Evolutionary conservation across 2,113 vertebrate genomes (phyloP).

Genomic region (Varanus komodoensis): DNA sequence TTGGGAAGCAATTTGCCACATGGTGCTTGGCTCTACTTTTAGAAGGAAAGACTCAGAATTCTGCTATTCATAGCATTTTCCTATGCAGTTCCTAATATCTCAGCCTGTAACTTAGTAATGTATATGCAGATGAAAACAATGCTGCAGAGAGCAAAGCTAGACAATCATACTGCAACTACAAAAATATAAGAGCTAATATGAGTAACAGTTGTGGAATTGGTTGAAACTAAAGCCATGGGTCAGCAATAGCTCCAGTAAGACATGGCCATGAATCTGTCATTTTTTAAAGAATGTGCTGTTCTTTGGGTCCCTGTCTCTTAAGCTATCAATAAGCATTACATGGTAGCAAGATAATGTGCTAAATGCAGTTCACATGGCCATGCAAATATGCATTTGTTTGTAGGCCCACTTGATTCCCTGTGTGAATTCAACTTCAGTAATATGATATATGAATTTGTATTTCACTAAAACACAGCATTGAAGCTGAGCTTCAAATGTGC

Average conservation of each 20-base stretch:
- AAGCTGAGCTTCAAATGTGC: neutral
- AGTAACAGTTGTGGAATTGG: neutral
- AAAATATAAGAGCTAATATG: neutral
- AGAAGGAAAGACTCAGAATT: neutral
- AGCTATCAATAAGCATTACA: neutral
- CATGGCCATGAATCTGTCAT: neutral
- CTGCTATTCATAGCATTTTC: neutral
- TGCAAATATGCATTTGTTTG: constrained; percentile 7
- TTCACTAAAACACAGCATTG: neutral
- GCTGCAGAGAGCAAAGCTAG: neutral
- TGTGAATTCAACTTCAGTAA: neutral
- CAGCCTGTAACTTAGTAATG: neutral
- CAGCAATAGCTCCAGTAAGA: neutral
- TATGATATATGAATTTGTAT: constrained; percentile 20
- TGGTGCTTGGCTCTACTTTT: neutral
- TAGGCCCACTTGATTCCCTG: neutral
- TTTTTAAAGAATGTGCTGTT: neutral
- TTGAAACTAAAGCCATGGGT: neutral
- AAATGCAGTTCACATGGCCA: neutral
- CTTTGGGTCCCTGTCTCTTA: neutral
- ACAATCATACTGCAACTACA: neutral
- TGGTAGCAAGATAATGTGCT: neutral
- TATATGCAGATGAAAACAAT: neutral
- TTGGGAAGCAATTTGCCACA: neutral
- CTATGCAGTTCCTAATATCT: neutral